These are phyloP conservation scores for Drosophila gunungcola DNA, from an alignment of 1,140 invertebrate genomes.

Conservation along the genomic window DNA sequence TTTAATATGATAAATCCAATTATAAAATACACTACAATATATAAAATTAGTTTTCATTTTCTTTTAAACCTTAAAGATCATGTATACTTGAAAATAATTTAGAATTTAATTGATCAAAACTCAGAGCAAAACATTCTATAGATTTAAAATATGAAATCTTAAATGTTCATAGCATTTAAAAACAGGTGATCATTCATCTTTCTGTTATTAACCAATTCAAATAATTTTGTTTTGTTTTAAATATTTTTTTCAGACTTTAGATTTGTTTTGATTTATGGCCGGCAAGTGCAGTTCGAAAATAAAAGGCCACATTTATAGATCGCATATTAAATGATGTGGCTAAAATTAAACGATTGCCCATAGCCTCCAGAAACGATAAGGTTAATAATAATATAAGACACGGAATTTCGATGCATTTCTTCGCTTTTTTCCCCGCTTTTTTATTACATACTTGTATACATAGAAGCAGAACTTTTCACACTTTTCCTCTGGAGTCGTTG, in stretches of 20 bases:
- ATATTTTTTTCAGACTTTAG: slow-evolving; percentile 1
- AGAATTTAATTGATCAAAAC: too few relatives aligned
- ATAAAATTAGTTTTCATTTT: too few relatives aligned
- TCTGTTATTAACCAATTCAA: background rate
- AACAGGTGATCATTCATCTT: too few relatives aligned
- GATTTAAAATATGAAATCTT: too few relatives aligned
- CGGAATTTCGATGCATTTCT: slow-evolving; percentile 5
- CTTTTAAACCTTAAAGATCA: too few relatives aligned
- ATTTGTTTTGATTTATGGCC: slow-evolving; percentile 60
- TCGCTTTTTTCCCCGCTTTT: slow-evolving; percentile 11
- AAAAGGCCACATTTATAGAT: slow-evolving; percentile 51
- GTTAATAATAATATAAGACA: background rate
- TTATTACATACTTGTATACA: slow-evolving; percentile 51
- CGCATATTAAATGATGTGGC: background rate
- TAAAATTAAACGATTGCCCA: slow-evolving; percentile 6
- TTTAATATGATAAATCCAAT: too few relatives aligned
- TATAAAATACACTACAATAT: too few relatives aligned
- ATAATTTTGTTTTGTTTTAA: too few relatives aligned
- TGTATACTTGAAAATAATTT: too few relatives aligned
- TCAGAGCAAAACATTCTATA: too few relatives aligned
- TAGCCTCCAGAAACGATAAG: background rate
- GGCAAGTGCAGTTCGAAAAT: slow-evolving; percentile 46
- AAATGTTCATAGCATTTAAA: too few relatives aligned
- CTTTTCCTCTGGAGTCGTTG: slow-evolving; percentile 45
- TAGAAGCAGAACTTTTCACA: slow-evolving; percentile 51